phyloP scores from a whole-genome alignment of 2,113 vertebrate genomes.

The Trichechus manatus region DNA sequence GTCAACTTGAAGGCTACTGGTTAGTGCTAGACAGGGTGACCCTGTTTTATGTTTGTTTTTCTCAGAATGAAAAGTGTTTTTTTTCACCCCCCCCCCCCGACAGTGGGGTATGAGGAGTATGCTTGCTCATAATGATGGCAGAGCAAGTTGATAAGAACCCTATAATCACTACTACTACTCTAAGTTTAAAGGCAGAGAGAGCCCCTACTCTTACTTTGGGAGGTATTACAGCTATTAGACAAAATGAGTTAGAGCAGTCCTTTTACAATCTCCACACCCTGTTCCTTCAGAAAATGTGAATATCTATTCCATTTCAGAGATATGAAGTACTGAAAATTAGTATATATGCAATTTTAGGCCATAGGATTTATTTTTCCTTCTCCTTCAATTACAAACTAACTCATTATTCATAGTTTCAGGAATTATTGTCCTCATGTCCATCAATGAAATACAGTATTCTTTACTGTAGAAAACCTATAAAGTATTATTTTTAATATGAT shows the following conservation, averaged over 20 bases:
- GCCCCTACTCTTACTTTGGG: neutral
- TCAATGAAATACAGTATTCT: neutral
- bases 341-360: neutral
- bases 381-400: constrained; percentile 36
- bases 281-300: constrained; percentile 15
- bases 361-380: constrained; percentile 41
- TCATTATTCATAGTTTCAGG: constrained; percentile 17
- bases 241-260: constrained; percentile 17
- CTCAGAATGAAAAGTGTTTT: neutral
- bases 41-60: constrained; percentile 21
- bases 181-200: constrained; percentile 50
- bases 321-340: neutral
- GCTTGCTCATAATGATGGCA: constrained; percentile 33
- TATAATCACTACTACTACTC: constrained; percentile 30
- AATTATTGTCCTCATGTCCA: neutral
- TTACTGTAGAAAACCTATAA: neutral
- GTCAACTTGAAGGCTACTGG: no score
- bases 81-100: neutral
- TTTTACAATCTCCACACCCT: constrained; percentile 21
- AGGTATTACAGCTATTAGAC: constrained; percentile 35
- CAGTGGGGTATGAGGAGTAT: neutral
- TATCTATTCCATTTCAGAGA: neutral
- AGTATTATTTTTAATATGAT: neutral
- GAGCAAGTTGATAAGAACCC: constrained; percentile 18
- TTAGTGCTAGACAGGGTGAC: neutral